Evolutionary conservation across 2,113 vertebrate species (phyloP).

Genomic region (Hippolais icterina): DNA sequence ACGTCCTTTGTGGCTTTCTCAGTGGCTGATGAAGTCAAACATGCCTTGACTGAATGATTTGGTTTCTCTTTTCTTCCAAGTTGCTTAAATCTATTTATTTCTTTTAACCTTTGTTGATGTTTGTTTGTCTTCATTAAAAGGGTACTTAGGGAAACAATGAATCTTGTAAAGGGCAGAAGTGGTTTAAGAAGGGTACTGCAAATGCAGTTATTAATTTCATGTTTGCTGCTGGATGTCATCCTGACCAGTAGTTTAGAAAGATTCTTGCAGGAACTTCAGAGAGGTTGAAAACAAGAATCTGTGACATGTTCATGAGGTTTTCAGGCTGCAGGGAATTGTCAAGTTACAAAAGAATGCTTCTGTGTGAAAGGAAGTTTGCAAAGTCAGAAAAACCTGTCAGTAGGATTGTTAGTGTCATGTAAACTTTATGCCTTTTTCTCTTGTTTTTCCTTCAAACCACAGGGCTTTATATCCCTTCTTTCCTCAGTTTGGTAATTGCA

Average conservation of each 20-base stretch:
- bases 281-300: not conserved
- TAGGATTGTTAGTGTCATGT: not conserved
- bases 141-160: not conserved
- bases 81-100: not conserved
- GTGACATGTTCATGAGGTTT: not conserved
- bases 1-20: not conserved
- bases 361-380: not conserved
- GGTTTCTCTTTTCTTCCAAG: not conserved
- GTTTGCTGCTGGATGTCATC: not conserved
- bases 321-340: not conserved
- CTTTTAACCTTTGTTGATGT: not conserved
- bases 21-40: not conserved
- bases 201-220: not conserved
- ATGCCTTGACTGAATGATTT: not conserved
- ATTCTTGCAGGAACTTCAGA: not conserved
- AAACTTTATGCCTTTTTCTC: not conserved
- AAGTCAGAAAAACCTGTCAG: not conserved
- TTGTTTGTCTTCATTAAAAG: not conserved
- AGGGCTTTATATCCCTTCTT: not conserved
- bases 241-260: not conserved
- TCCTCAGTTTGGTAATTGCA: conserved; percentile 2
- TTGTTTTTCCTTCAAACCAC: not conserved
- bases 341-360: not conserved
- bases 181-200: not conserved
- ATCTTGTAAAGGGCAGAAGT: not conserved